A percentile compares a stretch with the other conserved stretches of the same genome.
These are phyloP conservation scores for Drosophila mauritiana DNA, from an alignment of 1,140 invertebrate genomes.

Conservation along the genomic window DNA sequence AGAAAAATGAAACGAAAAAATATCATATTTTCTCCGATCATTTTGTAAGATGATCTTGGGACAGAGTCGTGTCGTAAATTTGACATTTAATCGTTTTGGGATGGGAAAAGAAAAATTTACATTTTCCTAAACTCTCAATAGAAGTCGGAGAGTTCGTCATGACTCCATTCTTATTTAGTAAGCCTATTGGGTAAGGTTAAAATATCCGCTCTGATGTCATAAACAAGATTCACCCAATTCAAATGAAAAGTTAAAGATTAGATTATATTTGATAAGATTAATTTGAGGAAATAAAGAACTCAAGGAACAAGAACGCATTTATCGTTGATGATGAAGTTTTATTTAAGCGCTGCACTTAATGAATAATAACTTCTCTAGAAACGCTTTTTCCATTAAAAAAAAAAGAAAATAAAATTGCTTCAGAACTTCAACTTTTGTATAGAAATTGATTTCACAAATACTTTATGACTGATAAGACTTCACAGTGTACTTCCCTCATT, in stretches of 20 bases:
- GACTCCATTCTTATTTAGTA: conserved; percentile 3
- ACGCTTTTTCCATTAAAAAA: not conserved
- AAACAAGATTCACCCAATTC: conserved; percentile 14
- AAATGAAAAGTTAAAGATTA: conserved; percentile 20
- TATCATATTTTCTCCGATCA: conserved; percentile 29
- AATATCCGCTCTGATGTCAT: conserved; percentile 23
- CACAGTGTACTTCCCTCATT: conserved; percentile 11
- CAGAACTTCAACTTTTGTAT: not conserved
- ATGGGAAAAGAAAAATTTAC: conserved; percentile 21
- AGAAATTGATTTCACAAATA: conserved; percentile 28
- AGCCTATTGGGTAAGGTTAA: conserved; percentile 19
- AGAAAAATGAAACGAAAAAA: conserved; percentile 34
- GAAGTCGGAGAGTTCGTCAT: conserved; percentile 1
- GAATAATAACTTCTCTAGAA: too few species aligned
- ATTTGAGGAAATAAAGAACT: not conserved
- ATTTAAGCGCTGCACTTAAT: not conserved
- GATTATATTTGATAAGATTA: conserved; percentile 24
- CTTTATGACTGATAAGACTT: conserved; percentile 32
- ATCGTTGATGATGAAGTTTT: not conserved
- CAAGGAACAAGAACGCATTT: not conserved
- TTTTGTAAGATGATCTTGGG: conserved; percentile 72
- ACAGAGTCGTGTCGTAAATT: conserved; percentile 67
- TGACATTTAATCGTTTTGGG: conserved; percentile 74
- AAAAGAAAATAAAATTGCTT: conserved; percentile 9
- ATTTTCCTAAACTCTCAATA: conserved; percentile 9